Base-by-base conservation (phyloP, 2,888 invertebrate genomes). In the Polydrusus pterygomalis region DNA sequence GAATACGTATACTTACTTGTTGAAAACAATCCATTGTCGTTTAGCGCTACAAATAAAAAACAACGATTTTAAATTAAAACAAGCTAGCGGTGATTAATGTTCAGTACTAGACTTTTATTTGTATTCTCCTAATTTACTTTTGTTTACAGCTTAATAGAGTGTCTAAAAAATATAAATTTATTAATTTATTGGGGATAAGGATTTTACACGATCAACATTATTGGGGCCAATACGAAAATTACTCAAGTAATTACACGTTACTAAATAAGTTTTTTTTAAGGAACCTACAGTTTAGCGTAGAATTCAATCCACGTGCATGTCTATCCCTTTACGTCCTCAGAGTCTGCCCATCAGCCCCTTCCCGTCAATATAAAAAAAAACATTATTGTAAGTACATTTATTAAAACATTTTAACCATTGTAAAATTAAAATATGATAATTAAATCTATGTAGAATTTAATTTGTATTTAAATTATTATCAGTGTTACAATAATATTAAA, bases 11-110 rank as follows among this genome's bases (percentile, higher is more conserved):
- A 51, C 18, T 56, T 56, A 56, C 34, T 56, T 56, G 34, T 56
- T 15, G 56, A 56, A 56, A 56, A n/a, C 56, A 15, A 15, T n/a
- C 34, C 34, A 15, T 34, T 30, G 56, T 56, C 15, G n/a, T 56
- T 56, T 34, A 6, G 34, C 2, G 15, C 15, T n/a, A 56, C 51
- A 20, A 51, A 18, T 51, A 56, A 56, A 56, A 34, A 34, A 34
- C 56, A 56, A 56, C 7, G 56, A 56, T 56, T 56, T 56, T 56
- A 56, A 56, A 34, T 34, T 56, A n/a, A 34, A 15, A 34, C 56
- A 34, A 15, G 34, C 56, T 34, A 56, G 15, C 2, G 56, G 56
- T 56, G 56, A 56, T 56, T 56, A 56, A 56, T 56, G 56, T 13
- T 34, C n/a, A n/a, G 15, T 56, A 34, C 34, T 9, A 15, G 15